These are phyloP conservation scores for Glaucopsyche alexis DNA, from an alignment of 2,888 invertebrate species.

Conservation along the genomic window DNA sequence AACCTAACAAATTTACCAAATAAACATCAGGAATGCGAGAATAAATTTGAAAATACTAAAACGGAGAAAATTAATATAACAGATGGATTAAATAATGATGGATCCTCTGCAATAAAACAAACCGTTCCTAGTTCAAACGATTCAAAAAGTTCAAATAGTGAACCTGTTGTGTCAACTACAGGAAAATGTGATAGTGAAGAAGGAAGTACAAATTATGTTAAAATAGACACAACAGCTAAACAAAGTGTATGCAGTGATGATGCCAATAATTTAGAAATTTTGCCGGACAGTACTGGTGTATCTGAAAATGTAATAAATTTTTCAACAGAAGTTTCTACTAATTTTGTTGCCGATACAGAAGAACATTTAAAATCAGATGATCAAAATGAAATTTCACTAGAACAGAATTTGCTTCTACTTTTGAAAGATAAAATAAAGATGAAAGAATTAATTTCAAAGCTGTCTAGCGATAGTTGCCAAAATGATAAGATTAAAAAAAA, in stretches of 20 bases:
- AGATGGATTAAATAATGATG: background rate
- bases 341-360: constrained; percentile 40
- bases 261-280: constrained; percentile 10
- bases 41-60: background rate
- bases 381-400: constrained; percentile 32
- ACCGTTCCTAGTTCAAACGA: constrained; percentile 11
- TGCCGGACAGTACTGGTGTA: constrained; percentile 28
- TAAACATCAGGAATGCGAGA: background rate
- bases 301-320: constrained; percentile 14
- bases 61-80: background rate
- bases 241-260: background rate
- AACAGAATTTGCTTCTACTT: constrained; percentile 48
- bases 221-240: background rate
- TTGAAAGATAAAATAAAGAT: constrained; percentile 74
- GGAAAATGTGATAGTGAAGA: constrained; percentile 38
- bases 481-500: constrained; percentile 79
- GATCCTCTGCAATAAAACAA: background rate
- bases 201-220: background rate
- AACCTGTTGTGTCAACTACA: constrained; percentile 58
- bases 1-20: background rate
- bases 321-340: constrained; percentile 43
- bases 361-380: constrained; percentile 42
- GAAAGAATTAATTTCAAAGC: constrained; percentile 65
- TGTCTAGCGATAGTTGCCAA: constrained; percentile 63
- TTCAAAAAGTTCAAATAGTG: constrained; percentile 37